Conservation (phyloP, 2,113 vertebrate species). For the Madoqua kirkii region DNA sequence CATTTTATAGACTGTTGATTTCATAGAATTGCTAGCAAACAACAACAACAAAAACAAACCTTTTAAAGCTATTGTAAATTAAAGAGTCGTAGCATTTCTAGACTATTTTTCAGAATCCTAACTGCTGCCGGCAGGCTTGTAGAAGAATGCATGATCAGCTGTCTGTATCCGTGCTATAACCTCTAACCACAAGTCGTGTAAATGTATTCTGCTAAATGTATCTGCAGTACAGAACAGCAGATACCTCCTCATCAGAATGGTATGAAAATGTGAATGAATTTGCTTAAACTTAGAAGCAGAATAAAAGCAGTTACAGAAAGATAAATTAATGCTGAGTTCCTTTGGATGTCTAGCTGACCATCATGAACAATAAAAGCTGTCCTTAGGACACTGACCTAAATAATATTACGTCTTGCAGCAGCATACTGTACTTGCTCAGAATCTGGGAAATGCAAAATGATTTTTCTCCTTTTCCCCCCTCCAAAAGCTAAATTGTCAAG, state of each 20-base stretch:
- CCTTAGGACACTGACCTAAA: slow-evolving; percentile 83
- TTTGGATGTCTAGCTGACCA: slow-evolving; percentile 62
- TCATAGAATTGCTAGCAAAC: slow-evolving; percentile 56
- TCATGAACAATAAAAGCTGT: slow-evolving; percentile 71
- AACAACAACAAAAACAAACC: slow-evolving; percentile 57
- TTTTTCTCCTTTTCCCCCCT: slow-evolving; percentile 42
- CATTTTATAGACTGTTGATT: slow-evolving; percentile 75
- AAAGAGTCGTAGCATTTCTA: slow-evolving; percentile 61
- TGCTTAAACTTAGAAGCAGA: slow-evolving; percentile 69
- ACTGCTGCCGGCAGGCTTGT: slow-evolving; percentile 81
- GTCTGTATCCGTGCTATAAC: slow-evolving; percentile 83
- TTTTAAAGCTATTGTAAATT: slow-evolving; percentile 43
- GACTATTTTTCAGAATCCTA: slow-evolving; percentile 76
- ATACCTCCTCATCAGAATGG: slow-evolving; percentile 72
- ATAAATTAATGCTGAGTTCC: slow-evolving; percentile 64
- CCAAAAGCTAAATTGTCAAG: slow-evolving; percentile 74
- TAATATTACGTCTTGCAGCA: slow-evolving; percentile 79
- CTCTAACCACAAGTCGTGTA: slow-evolving; percentile 84
- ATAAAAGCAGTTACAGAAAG: slow-evolving; percentile 66
- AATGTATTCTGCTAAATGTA: slow-evolving; percentile 83
- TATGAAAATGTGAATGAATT: slow-evolving; percentile 75
- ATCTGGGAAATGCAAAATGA: slow-evolving; percentile 74
- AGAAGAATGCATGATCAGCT: slow-evolving; percentile 82
- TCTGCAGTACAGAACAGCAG: slow-evolving; percentile 81
- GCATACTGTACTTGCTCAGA: slow-evolving; percentile 69